Base-by-base conservation (phyloP, 2,113 vertebrate species). In the Entelurus aequoreus region DNA sequence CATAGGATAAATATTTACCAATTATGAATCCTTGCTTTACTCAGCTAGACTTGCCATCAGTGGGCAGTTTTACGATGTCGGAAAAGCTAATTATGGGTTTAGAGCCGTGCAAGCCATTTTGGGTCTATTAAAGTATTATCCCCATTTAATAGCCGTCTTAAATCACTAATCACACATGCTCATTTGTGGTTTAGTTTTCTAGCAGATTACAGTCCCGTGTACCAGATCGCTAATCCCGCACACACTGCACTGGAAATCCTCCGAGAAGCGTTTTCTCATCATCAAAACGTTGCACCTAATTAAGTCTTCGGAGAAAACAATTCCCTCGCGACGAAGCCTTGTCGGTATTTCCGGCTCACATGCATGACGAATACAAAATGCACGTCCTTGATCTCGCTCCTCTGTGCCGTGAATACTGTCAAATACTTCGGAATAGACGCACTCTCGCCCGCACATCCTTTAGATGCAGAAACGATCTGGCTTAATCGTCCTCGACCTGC, bases 181-280 rank as follows among this genome's bases (percentile, higher is more conserved):
- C 82, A 86, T 86, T 86, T 77, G 56, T 68, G 76, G 61, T 6
- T 86, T 82, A 83, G 76, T 11, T 37, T 60, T 74, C 65, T 71
- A 79, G 67, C 76, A 74, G 80, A 84, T 87, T 86, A 86, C 66
- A 85, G 61, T 11, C 56, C 68, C 62, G 69, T 74, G 84, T 86
- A 86, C 84, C 69, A 73, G 84, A 86, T 78, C 63, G 81, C 81
- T 80, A 86, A 83, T 83, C 80, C 71, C 62, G 67, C 63, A 81
- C 71, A 74, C 77, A 78, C 77, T 61, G 60, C 58, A 36, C 63
- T 14, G 60, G 70, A 81, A 84, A 79, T 63, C 76, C 28, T 58
- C 64, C 79, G 62, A 48, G 58, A 72, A 83, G 69, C 21, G 14
- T 48, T 83, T 28, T 75, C 78, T 78, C 82, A 76, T 82, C 78